Evolutionary conservation across 2,888 invertebrate genomes (phyloP), one percentile per base, ranked within the genome.

Genomic region (Aporophyla lueneburgensis): DNA sequence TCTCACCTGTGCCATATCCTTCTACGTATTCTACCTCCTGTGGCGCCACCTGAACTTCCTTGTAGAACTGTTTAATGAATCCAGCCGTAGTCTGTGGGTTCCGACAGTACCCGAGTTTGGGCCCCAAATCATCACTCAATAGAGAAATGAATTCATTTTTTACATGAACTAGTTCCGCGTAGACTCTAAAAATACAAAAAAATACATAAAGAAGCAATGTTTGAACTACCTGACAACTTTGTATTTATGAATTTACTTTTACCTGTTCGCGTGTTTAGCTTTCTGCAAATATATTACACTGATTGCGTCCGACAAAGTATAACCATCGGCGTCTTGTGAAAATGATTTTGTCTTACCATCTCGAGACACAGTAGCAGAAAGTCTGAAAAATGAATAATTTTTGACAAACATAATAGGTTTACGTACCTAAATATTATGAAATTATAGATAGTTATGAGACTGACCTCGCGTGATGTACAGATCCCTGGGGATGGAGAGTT

Each of bases 1-100:
- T 24, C 62, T 80, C 88, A 95, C 98, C 98, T 81, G 98, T 98
- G 79, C 98, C 98, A 88, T 98, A 98, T 58, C 99, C 98, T 94
- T 99, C 99, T 7, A 99, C 97, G 91, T 98, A 99, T 81, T 97
- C 97, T 16, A 99, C 97, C 2, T 96, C 94, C 14, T 94, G 91
- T 0, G 99, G 98, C 68, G 97, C 95, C 19, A 99, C 91, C 46
- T 97, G 94, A 21, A 97, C 97, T 90, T 97, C 97, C 7, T 96
- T 88, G 83, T 97, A 97, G 81, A 98, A 97, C 61, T 97, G 96
- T 5, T 93, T 93, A 1, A 97, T 86, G 9, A 98, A 94, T 24
- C 93, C 89, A n/a, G 94, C 94, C 80, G 97, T 96, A 19, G 92
- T 89, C 24, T 91, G 88, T 0, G 97, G 96, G 0, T 97, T 96